A percentile compares a stretch with the other conserved stretches of the same genome.
Conservation (phyloP, 30 jellyfish, hydroid and myxozoan species). For the Aurelia aurita region DNA sequence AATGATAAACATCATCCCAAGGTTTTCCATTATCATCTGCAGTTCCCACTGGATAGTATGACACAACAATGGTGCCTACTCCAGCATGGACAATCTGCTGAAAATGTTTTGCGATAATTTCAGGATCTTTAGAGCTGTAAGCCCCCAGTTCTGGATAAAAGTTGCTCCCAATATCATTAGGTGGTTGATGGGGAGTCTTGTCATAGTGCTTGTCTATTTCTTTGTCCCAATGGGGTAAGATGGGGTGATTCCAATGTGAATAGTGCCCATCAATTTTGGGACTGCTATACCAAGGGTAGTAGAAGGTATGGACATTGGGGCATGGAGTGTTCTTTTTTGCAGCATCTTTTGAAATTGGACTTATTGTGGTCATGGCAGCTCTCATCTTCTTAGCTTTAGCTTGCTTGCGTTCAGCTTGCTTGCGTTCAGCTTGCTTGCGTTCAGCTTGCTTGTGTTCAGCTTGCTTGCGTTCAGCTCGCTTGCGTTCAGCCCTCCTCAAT, state of each 20-base stretch:
- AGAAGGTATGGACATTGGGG: constrained; percentile 80
- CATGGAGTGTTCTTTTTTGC: constrained; percentile 37
- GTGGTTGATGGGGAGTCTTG: constrained; percentile 79
- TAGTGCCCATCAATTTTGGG: constrained; percentile 85
- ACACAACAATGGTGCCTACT: constrained; percentile 89
- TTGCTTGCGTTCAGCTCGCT: neutral
- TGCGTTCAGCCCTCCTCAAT: no score
- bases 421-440: no score
- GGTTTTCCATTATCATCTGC: constrained; percentile 94
- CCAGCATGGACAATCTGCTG: constrained; percentile 71
- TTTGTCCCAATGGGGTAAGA: constrained; percentile 93
- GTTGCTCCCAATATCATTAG: constrained; percentile 91
- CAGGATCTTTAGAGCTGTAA: constrained; percentile 85
- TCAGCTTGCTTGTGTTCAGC: neutral
- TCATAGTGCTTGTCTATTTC: constrained; percentile 56
- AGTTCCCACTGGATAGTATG: constrained; percentile 90
- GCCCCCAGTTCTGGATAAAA: constrained; percentile 93
- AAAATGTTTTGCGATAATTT: constrained; percentile 68
- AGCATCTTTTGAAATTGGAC: no score
- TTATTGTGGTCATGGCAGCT: neutral
- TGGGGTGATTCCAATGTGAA: constrained; percentile 91
- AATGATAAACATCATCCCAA: constrained; percentile 76
- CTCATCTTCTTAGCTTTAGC: neutral
- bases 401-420: neutral
- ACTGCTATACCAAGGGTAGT: constrained; percentile 96